These are phyloP conservation scores for Empis stercorea DNA, from an alignment of 2,888 invertebrate species.

Conservation along the genomic window DNA sequence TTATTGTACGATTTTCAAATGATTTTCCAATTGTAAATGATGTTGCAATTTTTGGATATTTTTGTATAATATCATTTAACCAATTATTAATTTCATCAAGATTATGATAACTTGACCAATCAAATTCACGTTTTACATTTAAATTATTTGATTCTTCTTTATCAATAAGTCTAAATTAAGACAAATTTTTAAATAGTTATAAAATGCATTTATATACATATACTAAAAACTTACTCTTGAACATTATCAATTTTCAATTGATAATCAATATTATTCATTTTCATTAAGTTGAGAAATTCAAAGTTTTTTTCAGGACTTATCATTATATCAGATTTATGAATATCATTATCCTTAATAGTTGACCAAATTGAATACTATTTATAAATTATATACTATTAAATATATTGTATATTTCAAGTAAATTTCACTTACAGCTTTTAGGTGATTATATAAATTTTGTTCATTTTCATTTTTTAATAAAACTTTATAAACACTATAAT, in stretches of 20 bases:
- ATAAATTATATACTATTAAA: neutral
- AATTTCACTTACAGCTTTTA: neutral
- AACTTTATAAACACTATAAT: conserved; percentile 30
- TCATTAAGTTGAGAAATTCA: conserved; percentile 37
- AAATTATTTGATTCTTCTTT: conserved; percentile 29
- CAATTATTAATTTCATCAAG: conserved; percentile 47
- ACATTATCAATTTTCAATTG: conserved; percentile 44
- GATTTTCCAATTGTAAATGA: conserved; percentile 42
- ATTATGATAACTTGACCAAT: conserved; percentile 47
- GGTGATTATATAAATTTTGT: neutral
- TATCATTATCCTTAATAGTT: conserved; percentile 23
- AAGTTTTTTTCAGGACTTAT: conserved; percentile 41
- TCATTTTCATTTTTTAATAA: conserved; percentile 21
- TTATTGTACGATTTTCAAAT: conserved; percentile 45
- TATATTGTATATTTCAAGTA: neutral
- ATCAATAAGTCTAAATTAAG: conserved; percentile 37
- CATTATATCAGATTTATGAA: conserved; percentile 42
- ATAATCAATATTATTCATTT: conserved; percentile 29
- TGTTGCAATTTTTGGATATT: conserved; percentile 38
- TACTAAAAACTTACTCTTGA: conserved; percentile 46
- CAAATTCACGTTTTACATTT: conserved; percentile 28
- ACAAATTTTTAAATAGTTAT: neutral
- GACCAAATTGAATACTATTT: conserved; percentile 36
- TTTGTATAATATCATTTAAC: conserved; percentile 41
- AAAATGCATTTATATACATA: too few relatives aligned